Conservation (phyloP, 2,888 invertebrate genomes). For the Chesias legatella region DNA sequence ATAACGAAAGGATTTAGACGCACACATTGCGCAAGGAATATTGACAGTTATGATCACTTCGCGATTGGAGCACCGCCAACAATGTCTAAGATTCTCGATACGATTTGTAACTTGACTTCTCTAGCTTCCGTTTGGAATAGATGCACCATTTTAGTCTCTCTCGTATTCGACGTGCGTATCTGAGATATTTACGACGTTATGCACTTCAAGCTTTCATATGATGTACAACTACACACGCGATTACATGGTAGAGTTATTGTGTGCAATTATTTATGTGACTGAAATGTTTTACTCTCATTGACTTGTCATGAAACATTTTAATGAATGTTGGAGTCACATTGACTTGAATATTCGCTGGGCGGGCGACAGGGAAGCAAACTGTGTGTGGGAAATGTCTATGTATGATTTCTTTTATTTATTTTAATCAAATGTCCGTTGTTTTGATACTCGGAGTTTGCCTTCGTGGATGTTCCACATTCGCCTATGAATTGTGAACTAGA, state of each 20-base stretch:
- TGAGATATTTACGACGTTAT: constrained; percentile 63
- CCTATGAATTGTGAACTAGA: constrained; percentile 69
- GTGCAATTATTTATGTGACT: constrained; percentile 31
- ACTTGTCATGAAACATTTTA: constrained; percentile 28
- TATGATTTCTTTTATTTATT: constrained; percentile 72
- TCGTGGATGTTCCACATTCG: constrained; percentile 63
- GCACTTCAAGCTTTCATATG: constrained; percentile 52
- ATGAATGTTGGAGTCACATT: constrained; percentile 31
- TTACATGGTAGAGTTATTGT: constrained; percentile 33
- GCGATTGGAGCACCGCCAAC: constrained; percentile 74
- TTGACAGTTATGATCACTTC: constrained; percentile 80
- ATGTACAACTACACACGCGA: constrained; percentile 34
- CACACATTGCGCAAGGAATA: constrained; percentile 71
- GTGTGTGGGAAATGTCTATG: constrained; percentile 34
- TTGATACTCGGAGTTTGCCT: constrained; percentile 64
- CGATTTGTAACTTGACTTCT: constrained; percentile 72
- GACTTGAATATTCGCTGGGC: constrained; percentile 27
- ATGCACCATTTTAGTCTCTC: constrained; percentile 66
- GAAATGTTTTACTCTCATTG: constrained; percentile 17
- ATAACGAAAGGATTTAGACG: constrained; percentile 52
- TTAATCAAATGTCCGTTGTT: constrained; percentile 74
- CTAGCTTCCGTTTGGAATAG: constrained; percentile 74
- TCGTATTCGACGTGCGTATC: constrained; percentile 61
- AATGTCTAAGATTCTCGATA: constrained; percentile 70
- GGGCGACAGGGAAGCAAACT: constrained; percentile 22